Percentiles rank a stretch among this genome's conserved stretches.
These are phyloP conservation scores for Periparus ater DNA, from an alignment of 2,797 vertebrate species.

Conservation along the genomic window DNA sequence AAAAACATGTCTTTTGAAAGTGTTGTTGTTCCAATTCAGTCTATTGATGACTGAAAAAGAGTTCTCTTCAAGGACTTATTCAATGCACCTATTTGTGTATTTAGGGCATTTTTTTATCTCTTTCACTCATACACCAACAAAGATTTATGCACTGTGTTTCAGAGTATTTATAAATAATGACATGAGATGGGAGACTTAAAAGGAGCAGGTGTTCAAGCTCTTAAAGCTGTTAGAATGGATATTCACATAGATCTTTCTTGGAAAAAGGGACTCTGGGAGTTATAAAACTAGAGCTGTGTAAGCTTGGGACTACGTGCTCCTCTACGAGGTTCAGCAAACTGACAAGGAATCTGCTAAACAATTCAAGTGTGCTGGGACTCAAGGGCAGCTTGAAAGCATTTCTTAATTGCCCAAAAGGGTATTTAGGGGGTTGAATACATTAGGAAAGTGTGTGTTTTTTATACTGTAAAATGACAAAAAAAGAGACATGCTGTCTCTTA, in stretches of 20 bases:
- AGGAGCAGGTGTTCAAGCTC: constrained; percentile 25
- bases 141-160: neutral
- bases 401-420: neutral
- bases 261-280: constrained; percentile 1
- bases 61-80: neutral
- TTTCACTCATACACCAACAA: neutral
- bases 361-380: neutral
- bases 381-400: neutral
- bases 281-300: neutral
- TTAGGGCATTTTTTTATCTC: neutral
- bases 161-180: constrained; percentile 39
- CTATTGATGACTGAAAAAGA: neutral
- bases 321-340: neutral
- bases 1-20: neutral
- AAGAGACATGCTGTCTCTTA: neutral
- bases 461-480: neutral
- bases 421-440: neutral
- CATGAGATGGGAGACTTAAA: neutral
- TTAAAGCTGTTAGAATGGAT: constrained; percentile 9
- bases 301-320: neutral
- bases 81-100: neutral
- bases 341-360: neutral
- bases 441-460: neutral
- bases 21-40: neutral
- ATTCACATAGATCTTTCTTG: neutral